phyloP scores from a whole-genome alignment of 2,888 invertebrate species.

The Hirtodrosophila alboralis region DNA sequence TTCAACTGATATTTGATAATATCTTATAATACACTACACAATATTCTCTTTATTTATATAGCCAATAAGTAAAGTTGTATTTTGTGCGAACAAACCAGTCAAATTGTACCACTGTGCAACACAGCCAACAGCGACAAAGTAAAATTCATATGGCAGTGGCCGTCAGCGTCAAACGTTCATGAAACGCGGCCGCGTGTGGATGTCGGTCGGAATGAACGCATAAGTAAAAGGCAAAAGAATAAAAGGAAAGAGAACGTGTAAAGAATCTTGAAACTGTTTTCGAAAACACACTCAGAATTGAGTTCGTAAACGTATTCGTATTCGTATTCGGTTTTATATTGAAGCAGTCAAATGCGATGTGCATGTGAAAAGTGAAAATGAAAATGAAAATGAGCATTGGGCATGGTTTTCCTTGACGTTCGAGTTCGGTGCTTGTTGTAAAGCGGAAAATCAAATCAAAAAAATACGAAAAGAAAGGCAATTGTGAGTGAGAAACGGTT shows the following conservation, averaged over 20 bases:
- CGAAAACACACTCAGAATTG: conserved; percentile 42
- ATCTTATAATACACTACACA: no score
- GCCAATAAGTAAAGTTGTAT: neutral
- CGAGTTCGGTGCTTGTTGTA: conserved; percentile 53
- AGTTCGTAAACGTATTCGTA: conserved; percentile 23
- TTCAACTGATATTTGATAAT: no score
- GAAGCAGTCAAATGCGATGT: conserved; percentile 27
- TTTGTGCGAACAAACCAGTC: neutral
- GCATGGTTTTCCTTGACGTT: conserved; percentile 71
- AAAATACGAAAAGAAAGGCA: conserved; percentile 63
- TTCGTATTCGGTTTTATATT: conserved; percentile 25
- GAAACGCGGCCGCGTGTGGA: conserved; percentile 81
- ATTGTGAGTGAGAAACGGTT: conserved; percentile 63
- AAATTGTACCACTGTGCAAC: conserved; percentile 41
- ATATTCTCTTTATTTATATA: no score
- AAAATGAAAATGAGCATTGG: conserved; percentile 75
- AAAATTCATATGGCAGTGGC: conserved; percentile 71
- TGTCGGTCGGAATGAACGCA: conserved; percentile 44
- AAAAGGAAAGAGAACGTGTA: conserved; percentile 13
- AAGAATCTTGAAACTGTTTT: conserved; percentile 50
- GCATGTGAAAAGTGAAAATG: conserved; percentile 73
- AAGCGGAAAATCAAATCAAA: conserved; percentile 57
- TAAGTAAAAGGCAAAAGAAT: conserved; percentile 14
- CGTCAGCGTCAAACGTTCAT: conserved; percentile 74
- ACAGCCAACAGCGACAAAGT: conserved; percentile 56